Base-by-base conservation (phyloP, 2,888 invertebrate species). In the Lymantria monacha region DNA sequence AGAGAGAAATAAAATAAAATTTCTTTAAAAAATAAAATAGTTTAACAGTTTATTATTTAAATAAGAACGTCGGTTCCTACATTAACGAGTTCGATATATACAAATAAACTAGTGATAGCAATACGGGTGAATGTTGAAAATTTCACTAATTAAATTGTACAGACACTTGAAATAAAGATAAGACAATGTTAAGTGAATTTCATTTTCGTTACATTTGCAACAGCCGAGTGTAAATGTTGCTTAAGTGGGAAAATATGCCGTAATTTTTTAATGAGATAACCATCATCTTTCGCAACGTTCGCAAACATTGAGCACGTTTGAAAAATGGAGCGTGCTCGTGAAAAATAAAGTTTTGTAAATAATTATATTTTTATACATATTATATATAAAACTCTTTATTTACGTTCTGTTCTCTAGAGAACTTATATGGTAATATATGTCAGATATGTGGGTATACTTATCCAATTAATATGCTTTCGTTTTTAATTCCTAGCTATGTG, bases 241-340 rank as follows among this genome's bases (percentile, higher is more conserved):
- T 59, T 59, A 75, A 79, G 66, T 65, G 66, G 70, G 70, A 73
- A 67, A 72, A 75, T 69, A 72, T 74, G 70, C 71, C 60, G 72
- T 74, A 70, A 73, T 74, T 69, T 75, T 69, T 68, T 60, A 66
- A 63, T 49, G 59, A 67, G 79, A 79, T 77, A 71, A 69, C 63
- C 65, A 75, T 74, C 73, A 42, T 67, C 66, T 79, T 77, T 76
- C 76, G 65, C 70, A 77, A 76, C 59, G 38, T 57, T 50, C 55
- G 68, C 70, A 70, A 72, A 72, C 70, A 63, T 55, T 60, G 49
- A 52, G 59, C 46, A 42, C 49, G 54, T 57, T 53, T 55, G 58
- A 53, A 62, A 64, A 64, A 66, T 57, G 51, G 56, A 63, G 53
- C 57, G 49, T 37, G 42, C 12, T 46, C 38, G 13, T 46, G 38